Conservation (phyloP, 2,888 invertebrate genomes). For the Trypoxylon attenuatum region DNA sequence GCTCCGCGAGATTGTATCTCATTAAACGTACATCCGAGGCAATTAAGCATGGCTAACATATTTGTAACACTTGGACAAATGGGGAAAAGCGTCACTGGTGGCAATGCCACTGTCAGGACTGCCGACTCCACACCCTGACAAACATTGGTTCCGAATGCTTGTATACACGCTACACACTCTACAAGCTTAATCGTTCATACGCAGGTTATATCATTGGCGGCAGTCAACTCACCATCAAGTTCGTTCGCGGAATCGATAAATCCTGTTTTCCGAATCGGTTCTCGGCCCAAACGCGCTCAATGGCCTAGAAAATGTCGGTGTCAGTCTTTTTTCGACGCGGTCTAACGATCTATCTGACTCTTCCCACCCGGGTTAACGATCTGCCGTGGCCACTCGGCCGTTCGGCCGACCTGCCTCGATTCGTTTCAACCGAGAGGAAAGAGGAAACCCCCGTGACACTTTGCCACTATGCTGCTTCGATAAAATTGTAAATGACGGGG, state of each 20-base stretch:
- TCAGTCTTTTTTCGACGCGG: constrained; percentile 8
- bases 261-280: constrained; percentile 35
- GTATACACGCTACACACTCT: no score
- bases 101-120: constrained; percentile 19
- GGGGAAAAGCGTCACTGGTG: constrained; percentile 11
- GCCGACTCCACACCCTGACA: constrained; percentile 28
- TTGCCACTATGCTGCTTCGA: constrained; percentile 26
- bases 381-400: not conserved
- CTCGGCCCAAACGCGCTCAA: constrained; percentile 21
- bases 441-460: constrained; percentile 17
- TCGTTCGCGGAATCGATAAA: constrained; percentile 33
- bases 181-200: constrained; percentile 20
- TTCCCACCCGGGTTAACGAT: constrained; percentile 6
- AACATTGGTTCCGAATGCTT: constrained; percentile 21
- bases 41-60: constrained; percentile 39
- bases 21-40: constrained; percentile 20
- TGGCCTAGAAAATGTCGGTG: constrained; percentile 35
- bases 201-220: constrained; percentile 9
- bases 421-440: not conserved
- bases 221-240: constrained; percentile 3
- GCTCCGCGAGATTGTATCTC: constrained; percentile 21
- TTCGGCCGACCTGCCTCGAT: not conserved
- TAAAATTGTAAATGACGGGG: constrained; percentile 38
- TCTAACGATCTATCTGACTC: not conserved
- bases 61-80: constrained; percentile 36